phyloP scores from a whole-genome alignment of 2,113 vertebrate species.

The Theristicus caerulescens region DNA sequence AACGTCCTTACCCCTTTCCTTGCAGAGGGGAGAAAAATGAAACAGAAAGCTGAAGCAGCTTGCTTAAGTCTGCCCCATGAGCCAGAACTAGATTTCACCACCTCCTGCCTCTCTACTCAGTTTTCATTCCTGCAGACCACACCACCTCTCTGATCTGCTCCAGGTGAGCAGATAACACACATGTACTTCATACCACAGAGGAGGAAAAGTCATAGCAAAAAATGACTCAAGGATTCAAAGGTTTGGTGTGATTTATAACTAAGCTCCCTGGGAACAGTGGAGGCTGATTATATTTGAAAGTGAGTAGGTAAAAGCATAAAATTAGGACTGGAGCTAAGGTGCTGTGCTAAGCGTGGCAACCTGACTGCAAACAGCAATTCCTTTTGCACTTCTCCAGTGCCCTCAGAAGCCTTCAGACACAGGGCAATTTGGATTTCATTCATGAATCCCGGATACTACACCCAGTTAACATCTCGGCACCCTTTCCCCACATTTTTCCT shows the following conservation, averaged over 20 bases:
- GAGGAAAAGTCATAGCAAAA: background rate
- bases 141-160: background rate
- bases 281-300: background rate
- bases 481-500: background rate
- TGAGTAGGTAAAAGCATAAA: background rate
- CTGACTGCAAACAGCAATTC: background rate
- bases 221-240: conserved; percentile 19
- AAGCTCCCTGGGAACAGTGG: background rate
- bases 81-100: background rate
- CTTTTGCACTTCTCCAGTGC: background rate
- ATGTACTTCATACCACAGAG: background rate
- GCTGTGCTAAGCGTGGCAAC: background rate
- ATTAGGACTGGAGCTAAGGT: background rate
- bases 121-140: background rate
- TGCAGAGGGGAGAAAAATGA: background rate
- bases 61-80: background rate
- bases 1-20: background rate
- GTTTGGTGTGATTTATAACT: background rate
- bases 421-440: background rate
- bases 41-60: background rate
- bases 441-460: background rate
- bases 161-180: background rate
- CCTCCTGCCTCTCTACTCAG: background rate
- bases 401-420: background rate
- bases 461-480: background rate